Evolutionary conservation across 2,113 vertebrate genomes (phyloP), one percentile per base, ranked within the genome.

Genomic region (Dasyurus viverrinus): DNA sequence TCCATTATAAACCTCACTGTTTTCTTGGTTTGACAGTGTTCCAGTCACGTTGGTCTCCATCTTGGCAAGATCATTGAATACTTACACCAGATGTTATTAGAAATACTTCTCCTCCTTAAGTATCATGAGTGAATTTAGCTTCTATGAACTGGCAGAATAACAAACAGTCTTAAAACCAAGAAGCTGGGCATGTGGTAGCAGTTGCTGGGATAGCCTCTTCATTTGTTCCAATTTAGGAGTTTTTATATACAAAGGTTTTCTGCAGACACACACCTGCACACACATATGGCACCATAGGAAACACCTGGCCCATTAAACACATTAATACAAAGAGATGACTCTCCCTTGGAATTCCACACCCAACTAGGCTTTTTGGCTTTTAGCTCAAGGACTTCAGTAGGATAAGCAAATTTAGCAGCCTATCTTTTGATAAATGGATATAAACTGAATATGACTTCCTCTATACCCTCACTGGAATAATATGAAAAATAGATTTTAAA

Each of bases 281-380:
- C n/a, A 42, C 68, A 84, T 84, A 84, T 84, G 68, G 68, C 42
- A 84, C 68, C 68, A 84, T 0, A 0, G 0, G 2, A 0, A 46
- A 47, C 0, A 54, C 54, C 54, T 24, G 0, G 2, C 50, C 47
- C 53, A 2, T 7, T 27, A 7, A 55, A 57, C 27, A 16, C 0
- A 50, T 1, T 2, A 1, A 0, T 36, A 2, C 23, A 2, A 19
- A 24, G 1, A 3, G 30, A 1, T 9, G 46, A 3, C 42, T 27
- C 0, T 23, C 23, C 12, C 26, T n/a, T 91, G 10, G 42, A 19
- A 0, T 11, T 54, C 26, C 30, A 76, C 46, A 4, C 46, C 8
- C 10, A 10, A 7, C 8, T 0, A 25, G 54, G 46, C 0, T 48
- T 92, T 30, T 46, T 19, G 53, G 53, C 23, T 90, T 46, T 89